These are phyloP conservation scores for Ophion slaviceki DNA, from an alignment of 2,888 invertebrate species.

Conservation along the genomic window DNA sequence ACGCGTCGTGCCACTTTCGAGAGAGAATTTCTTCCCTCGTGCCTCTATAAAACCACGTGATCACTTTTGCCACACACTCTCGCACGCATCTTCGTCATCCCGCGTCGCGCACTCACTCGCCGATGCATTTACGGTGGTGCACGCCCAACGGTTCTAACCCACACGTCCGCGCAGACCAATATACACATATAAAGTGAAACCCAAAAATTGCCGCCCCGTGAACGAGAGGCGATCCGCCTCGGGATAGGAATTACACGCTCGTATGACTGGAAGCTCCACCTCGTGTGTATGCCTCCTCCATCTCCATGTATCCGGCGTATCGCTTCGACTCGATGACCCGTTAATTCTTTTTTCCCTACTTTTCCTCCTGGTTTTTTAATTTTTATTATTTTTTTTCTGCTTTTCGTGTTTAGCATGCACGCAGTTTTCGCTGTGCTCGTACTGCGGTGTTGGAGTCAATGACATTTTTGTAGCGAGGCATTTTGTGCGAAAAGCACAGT, in stretches of 20 bases:
- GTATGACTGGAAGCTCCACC: conserved; percentile 56
- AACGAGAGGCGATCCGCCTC: conserved; percentile 69
- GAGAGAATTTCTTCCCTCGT: conserved; percentile 37
- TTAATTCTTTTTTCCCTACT: conserved; percentile 76
- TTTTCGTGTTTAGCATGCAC: no score
- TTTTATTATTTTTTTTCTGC: background rate
- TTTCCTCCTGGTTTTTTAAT: conserved; percentile 5
- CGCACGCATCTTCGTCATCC: conserved; percentile 25
- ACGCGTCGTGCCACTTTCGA: conserved; percentile 49
- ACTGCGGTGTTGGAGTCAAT: conserved; percentile 60
- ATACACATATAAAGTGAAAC: background rate
- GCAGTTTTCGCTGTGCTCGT: conserved; percentile 52
- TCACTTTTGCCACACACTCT: conserved; percentile 40
- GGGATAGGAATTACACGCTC: conserved; percentile 78
- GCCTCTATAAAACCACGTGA: conserved; percentile 9
- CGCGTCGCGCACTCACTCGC: conserved; percentile 23
- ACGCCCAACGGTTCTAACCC: background rate
- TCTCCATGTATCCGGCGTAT: conserved; percentile 66
- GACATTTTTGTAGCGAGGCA: no score
- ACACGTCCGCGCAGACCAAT: conserved; percentile 10
- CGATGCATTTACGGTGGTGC: conserved; percentile 5
- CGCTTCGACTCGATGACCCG: conserved; percentile 82
- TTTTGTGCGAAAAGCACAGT: no score
- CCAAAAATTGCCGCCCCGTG: conserved; percentile 47
- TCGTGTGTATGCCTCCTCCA: background rate